A percentile compares a stretch with the other conserved stretches of the same genome.
phyloP scores from a whole-genome alignment of 2,888 invertebrate species.

The Aelia acuminata region DNA sequence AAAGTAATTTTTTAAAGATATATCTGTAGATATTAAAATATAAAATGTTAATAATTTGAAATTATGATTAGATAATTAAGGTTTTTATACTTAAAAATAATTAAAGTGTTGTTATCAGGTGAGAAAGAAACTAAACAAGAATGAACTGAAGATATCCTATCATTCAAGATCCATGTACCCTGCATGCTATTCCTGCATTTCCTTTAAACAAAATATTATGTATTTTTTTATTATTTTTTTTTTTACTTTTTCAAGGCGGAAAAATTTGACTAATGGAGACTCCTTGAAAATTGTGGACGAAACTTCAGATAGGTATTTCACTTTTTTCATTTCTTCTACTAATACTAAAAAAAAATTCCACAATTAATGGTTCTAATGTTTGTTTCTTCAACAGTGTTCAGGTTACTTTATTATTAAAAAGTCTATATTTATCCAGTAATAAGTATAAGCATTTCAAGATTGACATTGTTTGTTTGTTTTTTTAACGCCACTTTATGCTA shows the following conservation, averaged over 20 bases:
- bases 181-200: neutral
- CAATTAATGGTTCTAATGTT: neutral
- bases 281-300: neutral
- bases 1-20: too few relatives aligned
- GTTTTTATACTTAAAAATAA: neutral
- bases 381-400: neutral
- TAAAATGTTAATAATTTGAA: too few relatives aligned
- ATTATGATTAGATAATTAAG: neutral
- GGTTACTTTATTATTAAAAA: neutral
- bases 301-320: conserved; percentile 5
- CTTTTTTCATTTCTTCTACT: neutral
- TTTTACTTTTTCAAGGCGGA: neutral
- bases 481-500: too few relatives aligned
- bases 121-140: neutral
- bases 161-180: neutral
- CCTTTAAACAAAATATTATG: neutral
- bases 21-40: too few relatives aligned
- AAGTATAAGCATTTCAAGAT: too few relatives aligned
- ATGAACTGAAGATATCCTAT: neutral
- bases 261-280: neutral
- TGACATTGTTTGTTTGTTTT: too few relatives aligned
- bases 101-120: neutral
- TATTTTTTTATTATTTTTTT: neutral
- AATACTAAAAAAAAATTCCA: neutral
- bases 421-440: neutral